Conservation (phyloP, 2,888 invertebrate species). For the Neoitamus cyanurus region DNA sequence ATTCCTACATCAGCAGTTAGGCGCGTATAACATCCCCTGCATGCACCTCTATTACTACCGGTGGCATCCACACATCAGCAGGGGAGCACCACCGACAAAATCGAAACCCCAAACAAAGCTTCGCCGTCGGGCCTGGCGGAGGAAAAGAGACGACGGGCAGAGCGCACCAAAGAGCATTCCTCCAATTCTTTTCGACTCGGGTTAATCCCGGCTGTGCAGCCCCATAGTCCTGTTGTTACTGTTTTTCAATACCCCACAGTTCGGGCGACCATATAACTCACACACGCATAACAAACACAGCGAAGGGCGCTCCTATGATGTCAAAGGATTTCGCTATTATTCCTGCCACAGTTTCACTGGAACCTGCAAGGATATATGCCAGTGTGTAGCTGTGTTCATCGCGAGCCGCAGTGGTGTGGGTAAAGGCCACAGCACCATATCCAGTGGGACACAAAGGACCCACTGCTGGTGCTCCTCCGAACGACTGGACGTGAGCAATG, state of each 20-base stretch:
- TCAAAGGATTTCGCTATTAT: constrained; percentile 14
- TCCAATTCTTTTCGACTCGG: background rate
- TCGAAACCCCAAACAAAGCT: constrained; percentile 14
- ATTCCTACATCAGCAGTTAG: background rate
- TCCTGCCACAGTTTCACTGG: background rate
- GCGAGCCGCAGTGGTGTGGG: background rate
- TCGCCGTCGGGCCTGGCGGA: background rate
- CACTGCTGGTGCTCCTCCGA: background rate
- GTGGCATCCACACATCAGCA: background rate
- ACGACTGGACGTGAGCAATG: background rate
- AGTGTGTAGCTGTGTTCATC: background rate
- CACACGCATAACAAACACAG: background rate
- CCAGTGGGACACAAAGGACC: background rate
- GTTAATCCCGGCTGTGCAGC: constrained; percentile 13
- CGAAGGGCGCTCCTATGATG: background rate
- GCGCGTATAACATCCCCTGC: background rate
- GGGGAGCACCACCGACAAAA: background rate
- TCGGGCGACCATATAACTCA: background rate
- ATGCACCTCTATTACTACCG: constrained; percentile 14
- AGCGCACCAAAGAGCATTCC: background rate
- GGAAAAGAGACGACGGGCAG: background rate
- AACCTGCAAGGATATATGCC: background rate
- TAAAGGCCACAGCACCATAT: background rate
- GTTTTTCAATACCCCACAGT: background rate
- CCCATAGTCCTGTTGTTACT: background rate